Conservation (phyloP, 2,888 invertebrate species). For the Drosophila atroscutellata region DNA sequence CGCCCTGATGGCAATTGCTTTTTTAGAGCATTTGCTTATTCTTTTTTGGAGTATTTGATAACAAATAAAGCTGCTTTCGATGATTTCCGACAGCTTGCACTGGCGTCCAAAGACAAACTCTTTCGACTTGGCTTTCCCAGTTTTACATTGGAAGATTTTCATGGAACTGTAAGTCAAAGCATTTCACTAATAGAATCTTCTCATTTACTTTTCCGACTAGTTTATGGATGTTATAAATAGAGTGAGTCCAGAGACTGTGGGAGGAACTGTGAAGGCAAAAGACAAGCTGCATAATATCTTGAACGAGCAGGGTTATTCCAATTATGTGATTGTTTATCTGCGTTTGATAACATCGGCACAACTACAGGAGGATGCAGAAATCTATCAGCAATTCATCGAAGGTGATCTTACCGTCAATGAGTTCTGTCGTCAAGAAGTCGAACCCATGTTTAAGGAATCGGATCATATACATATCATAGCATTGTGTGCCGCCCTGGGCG, state of each 20-base stretch:
- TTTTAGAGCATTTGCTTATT: slow-evolving; percentile 97
- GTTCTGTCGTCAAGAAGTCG: slow-evolving; percentile 91
- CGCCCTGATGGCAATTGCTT: slow-evolving; percentile 99
- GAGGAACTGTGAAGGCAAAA: slow-evolving; percentile 85
- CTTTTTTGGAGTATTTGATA: slow-evolving; percentile 95
- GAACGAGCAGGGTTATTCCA: slow-evolving; percentile 96
- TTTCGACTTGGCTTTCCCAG: slow-evolving; percentile 96
- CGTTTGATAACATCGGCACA: slow-evolving; percentile 98
- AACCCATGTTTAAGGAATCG: slow-evolving; percentile 88
- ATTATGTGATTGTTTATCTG: slow-evolving; percentile 96
- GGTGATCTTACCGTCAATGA: slow-evolving; percentile 95
- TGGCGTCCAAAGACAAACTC: slow-evolving; percentile 94
- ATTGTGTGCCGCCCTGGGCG: slow-evolving; percentile 93
- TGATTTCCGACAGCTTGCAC: slow-evolving; percentile 92
- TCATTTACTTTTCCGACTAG: slow-evolving; percentile 84
- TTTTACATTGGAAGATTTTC: slow-evolving; percentile 99
- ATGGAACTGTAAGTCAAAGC: slow-evolving; percentile 90
- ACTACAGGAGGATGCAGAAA: slow-evolving; percentile 96
- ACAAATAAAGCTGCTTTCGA: slow-evolving; percentile 92
- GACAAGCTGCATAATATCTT: slow-evolving; percentile 93
- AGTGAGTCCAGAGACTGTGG: slow-evolving; percentile 87
- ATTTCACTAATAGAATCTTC: rapidly evolving
- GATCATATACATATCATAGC: slow-evolving; percentile 99
- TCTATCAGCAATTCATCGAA: slow-evolving; percentile 98
- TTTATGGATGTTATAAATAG: slow-evolving; percentile 96